A percentile compares a stretch with the other conserved stretches of the same genome.
phyloP scores from a whole-genome alignment of 2,113 vertebrate genomes.

The Herpailurus yagouaroundi region DNA sequence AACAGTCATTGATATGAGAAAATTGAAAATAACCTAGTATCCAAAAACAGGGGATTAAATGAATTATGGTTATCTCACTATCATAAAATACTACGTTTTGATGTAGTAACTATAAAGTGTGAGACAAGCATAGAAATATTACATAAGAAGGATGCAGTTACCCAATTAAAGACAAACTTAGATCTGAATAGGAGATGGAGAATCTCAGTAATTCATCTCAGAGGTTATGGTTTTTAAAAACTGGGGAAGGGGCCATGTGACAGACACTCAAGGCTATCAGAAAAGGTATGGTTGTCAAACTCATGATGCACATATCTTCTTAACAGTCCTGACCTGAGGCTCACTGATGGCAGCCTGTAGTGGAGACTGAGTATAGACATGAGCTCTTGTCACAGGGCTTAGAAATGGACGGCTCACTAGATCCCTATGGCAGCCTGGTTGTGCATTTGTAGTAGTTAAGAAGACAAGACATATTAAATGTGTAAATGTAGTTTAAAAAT shows the following conservation, averaged over 20 bases:
- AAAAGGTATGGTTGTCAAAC: not conserved
- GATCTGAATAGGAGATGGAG: not conserved
- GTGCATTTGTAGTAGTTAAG: not conserved
- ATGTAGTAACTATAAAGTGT: not conserved
- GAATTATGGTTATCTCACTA: not conserved
- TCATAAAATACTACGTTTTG: not conserved
- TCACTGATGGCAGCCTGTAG: not conserved
- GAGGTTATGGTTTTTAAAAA: not conserved
- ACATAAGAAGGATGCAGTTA: not conserved
- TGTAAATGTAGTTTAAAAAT: not conserved
- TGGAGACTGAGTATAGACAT: fast-evolving
- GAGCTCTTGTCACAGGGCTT: fast-evolving
- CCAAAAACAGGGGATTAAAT: not conserved
- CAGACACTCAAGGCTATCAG: not conserved
- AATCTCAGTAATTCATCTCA: not conserved
- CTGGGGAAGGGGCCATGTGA: not conserved
- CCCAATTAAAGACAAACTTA: not conserved
- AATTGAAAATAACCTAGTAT: not conserved
- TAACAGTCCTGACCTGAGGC: not conserved
- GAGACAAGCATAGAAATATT: not conserved
- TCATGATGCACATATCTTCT: not conserved
- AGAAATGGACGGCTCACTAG: not conserved
- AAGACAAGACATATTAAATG: not conserved
- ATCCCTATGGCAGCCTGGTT: not conserved
- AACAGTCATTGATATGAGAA: not conserved